Evolutionary conservation across 1,140 invertebrate species (phyloP), one percentile per base, ranked within the genome.

Genomic region (Bacillus rossius): DNA sequence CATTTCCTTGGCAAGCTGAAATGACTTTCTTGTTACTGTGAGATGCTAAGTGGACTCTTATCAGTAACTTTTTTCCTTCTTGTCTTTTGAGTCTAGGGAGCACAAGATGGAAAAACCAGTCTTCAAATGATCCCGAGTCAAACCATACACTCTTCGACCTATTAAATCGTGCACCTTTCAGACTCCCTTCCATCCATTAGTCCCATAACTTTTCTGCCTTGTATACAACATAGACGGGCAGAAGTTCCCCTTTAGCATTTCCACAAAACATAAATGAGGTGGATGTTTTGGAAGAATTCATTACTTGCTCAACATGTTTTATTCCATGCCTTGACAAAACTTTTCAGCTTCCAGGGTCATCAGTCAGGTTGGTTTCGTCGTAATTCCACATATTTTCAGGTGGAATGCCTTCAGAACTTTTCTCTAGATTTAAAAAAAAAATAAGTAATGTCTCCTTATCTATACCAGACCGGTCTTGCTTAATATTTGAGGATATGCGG

Each of bases 11-110:
- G 29, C 64, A 65, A 2, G 47, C 10, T 23, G 59, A 56, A 10
- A 71, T 37, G 17, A 69, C 58, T 22, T 65, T 41, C 17, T 43
- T 5, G 26, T 37, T 55, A 29, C 74, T 62, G 60, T 73, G 72
- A 16, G 61, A 66, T 25, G 60, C 62, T 38, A 74, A 64, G 57
- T 73, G 75, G 53, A 75, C 73, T 8, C 73, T 71, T 49, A 75
- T 72, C 13, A 50, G 14, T 50, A 20, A 19, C 22, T 20, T 5
- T 50, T n/a, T 50, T 50, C 22, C 16, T 25, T 17, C 22, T 50
- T 7, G 22, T 8, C 25, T 50, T 25, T 50, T 50, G 19, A 17
- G 25, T 50, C 16, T 17, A 7, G 47, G 47, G 22, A 50, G 47
- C 47, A 50, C 17, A 17, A 50, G 14, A 20, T n/a, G 14, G 22